Evolutionary conservation across 2,113 vertebrate species (phyloP).

Genomic region (Silurus asotus): DNA sequence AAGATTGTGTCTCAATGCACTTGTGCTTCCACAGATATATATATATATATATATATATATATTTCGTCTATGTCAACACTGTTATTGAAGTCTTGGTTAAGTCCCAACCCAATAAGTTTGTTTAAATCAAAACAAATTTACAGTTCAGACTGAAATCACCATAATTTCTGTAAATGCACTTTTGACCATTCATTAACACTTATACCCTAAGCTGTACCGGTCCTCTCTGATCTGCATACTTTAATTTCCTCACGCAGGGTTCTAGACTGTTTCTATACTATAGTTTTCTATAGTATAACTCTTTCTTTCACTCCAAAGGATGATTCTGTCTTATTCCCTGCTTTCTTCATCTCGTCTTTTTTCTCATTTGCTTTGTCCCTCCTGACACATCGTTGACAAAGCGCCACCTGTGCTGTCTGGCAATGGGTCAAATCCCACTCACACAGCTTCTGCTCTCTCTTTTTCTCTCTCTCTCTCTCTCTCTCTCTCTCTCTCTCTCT

Average conservation of each 20-base stretch:
- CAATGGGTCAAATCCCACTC: slow-evolving; percentile 40
- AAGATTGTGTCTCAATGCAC: not conserved
- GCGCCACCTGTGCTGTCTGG: slow-evolving; percentile 53
- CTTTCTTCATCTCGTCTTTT: slow-evolving; percentile 23
- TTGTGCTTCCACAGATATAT: not conserved
- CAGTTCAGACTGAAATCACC: not conserved
- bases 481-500: slow-evolving; percentile 25
- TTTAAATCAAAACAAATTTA: not conserved
- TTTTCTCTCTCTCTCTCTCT: slow-evolving; percentile 22
- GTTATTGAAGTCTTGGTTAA: not conserved
- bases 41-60: too few species aligned
- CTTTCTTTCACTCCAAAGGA: not conserved
- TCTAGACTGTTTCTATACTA: not conserved
- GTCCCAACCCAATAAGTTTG: not conserved
- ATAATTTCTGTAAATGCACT: not conserved
- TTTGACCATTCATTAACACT: not conserved
- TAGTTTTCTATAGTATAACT: not conserved
- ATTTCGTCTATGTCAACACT: not conserved
- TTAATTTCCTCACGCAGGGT: not conserved
- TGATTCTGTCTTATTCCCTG: not conserved
- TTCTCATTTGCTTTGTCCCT: slow-evolving; percentile 35
- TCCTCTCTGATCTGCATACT: not conserved
- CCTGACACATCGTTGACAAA: slow-evolving; percentile 48
- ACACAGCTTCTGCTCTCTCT: not conserved
- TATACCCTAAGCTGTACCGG: not conserved